These are phyloP conservation scores for Dryococelus australis DNA, from an alignment of 2,888 invertebrate species.

Conservation along the genomic window DNA sequence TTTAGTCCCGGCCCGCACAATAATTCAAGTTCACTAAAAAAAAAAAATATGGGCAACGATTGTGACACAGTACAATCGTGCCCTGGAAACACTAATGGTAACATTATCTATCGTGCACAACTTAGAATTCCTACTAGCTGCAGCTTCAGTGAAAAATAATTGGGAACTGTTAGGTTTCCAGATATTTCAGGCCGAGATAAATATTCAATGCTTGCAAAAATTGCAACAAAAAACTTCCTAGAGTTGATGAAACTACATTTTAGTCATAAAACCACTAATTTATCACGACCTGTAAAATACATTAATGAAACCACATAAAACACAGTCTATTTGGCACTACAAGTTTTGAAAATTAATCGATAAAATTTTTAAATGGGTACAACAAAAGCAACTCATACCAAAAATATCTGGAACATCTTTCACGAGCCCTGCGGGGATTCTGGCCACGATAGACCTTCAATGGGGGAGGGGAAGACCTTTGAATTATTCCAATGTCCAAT, in stretches of 20 bases:
- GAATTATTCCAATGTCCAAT: slow-evolving; percentile 37
- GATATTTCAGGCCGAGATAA: not conserved
- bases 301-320: not conserved
- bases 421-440: not conserved
- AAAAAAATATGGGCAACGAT: slow-evolving; percentile 2
- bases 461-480: slow-evolving; percentile 40
- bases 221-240: not conserved
- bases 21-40: slow-evolving; percentile 20
- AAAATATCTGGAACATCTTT: slow-evolving; percentile 3
- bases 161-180: not conserved
- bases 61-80: slow-evolving; percentile 25
- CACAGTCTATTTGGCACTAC: slow-evolving; percentile 7
- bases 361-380: not conserved
- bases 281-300: not conserved
- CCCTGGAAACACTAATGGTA: slow-evolving; percentile 21
- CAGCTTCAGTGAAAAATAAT: not conserved
- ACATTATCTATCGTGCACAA: not conserved
- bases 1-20: slow-evolving; percentile 34
- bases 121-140: slow-evolving; percentile 18
- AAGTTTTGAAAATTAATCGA: not conserved
- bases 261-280: not conserved
- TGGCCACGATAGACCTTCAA: slow-evolving; percentile 1
- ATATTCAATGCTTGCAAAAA: not conserved
- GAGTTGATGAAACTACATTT: not conserved
- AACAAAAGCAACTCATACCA: not conserved